phyloP scores from a whole-genome alignment of 2,113 vertebrate genomes.

The Dromiciops gliroides region DNA sequence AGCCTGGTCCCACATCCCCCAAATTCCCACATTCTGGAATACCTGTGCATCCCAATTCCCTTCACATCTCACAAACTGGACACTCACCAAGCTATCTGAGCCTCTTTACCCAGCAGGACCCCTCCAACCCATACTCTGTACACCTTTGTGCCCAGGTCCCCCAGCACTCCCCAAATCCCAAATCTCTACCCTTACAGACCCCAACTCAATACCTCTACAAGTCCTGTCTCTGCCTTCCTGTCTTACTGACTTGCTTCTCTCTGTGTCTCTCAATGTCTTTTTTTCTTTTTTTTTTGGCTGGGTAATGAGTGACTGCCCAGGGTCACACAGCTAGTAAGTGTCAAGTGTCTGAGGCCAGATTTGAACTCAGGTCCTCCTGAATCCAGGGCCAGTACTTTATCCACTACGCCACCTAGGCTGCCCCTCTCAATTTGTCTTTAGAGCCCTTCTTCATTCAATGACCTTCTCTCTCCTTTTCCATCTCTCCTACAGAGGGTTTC shows the following conservation, averaged over 20 bases:
- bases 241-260: background rate
- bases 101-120: background rate
- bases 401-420: too few species aligned
- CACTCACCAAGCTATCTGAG: rapidly evolving
- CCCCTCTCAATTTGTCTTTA: background rate
- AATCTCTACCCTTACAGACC: background rate
- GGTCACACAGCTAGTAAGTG: too few species aligned
- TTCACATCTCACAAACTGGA: background rate
- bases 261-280: too few species aligned
- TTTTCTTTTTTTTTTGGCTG: too few species aligned
- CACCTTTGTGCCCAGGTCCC: background rate
- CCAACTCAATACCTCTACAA: conserved; percentile 17
- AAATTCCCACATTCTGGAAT: background rate
- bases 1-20: background rate
- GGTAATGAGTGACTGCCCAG: too few species aligned
- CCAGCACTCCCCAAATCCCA: background rate
- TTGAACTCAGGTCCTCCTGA: too few species aligned
- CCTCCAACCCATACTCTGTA: background rate
- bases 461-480: background rate
- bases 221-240: background rate
- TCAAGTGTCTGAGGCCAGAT: too few species aligned
- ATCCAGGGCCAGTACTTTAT: too few species aligned
- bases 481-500: conserved; percentile 85
- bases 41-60: background rate
- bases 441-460: background rate